Evolutionary conservation across 2,113 vertebrate genomes (phyloP).

Genomic region (Thunnus thynnus): DNA sequence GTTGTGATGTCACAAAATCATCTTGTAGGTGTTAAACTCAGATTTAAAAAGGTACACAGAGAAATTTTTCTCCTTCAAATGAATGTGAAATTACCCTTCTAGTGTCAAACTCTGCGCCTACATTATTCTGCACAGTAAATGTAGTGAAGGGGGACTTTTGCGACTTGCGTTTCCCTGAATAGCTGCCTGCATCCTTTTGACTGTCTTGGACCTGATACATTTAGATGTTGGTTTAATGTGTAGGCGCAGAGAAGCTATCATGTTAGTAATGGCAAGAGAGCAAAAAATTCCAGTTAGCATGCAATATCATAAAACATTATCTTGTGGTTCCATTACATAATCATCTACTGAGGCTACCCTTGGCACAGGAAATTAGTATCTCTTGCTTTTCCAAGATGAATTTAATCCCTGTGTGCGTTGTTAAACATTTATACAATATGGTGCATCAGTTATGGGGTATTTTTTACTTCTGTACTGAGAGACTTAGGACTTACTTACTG

Average conservation of each 20-base stretch:
- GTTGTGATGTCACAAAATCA: no score
- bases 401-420: constrained; percentile 9
- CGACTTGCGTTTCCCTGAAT: constrained; percentile 1
- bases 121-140: no score
- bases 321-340: constrained; percentile 33
- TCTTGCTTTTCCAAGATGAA: constrained; percentile 15
- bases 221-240: constrained; percentile 24
- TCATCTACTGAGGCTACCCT: constrained; percentile 1
- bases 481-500: no score
- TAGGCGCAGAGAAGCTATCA: constrained; percentile 6
- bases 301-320: constrained; percentile 27
- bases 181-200: constrained; percentile 24
- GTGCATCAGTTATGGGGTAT: not conserved
- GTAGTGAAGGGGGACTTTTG: no score
- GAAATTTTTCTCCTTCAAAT: no score
- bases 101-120: no score
- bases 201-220: constrained; percentile 33
- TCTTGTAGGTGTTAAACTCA: no score
- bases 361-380: constrained; percentile 10
- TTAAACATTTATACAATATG: constrained; percentile 8
- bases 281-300: constrained; percentile 18
- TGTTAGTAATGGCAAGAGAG: constrained; percentile 7
- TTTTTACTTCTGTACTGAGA: not conserved
- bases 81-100: no score
- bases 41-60: no score